Evolutionary conservation across 2,888 invertebrate species (phyloP).

Genomic region (Dasypolia templi): DNA sequence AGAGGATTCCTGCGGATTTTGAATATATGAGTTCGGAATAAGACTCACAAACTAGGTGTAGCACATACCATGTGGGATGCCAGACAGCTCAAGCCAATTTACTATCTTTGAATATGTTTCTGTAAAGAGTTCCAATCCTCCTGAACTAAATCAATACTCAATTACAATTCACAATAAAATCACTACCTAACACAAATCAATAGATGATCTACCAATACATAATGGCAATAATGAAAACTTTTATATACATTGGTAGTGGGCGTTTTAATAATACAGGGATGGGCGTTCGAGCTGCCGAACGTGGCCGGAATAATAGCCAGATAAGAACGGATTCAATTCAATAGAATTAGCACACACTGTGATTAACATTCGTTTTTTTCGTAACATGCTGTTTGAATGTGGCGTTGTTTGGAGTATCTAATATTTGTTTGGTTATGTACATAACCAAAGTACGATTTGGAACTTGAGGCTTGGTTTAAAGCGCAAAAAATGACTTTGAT

Average conservation of each 20-base stretch:
- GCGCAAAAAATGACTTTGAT: no score
- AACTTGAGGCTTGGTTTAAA: neutral
- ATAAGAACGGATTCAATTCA: conserved; percentile 35
- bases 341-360: conserved; percentile 49
- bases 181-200: conserved; percentile 48
- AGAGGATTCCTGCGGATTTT: no score
- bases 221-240: conserved; percentile 64
- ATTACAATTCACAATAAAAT: conserved; percentile 24
- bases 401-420: neutral
- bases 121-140: neutral
- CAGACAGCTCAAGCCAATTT: neutral
- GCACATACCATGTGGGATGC: neutral
- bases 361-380: conserved; percentile 35
- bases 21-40: neutral
- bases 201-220: conserved; percentile 55
- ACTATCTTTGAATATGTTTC: neutral
- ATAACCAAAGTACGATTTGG: no score
- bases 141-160: neutral
- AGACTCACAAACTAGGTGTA: neutral
- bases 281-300: conserved; percentile 51
- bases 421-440: conserved; percentile 1
- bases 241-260: conserved; percentile 52
- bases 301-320: conserved; percentile 56
- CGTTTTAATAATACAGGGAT: conserved; percentile 60
- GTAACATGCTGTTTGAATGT: conserved; percentile 12